Evolutionary conservation across 2,113 vertebrate species (phyloP).

Genomic region (Excalfactoria chinensis): DNA sequence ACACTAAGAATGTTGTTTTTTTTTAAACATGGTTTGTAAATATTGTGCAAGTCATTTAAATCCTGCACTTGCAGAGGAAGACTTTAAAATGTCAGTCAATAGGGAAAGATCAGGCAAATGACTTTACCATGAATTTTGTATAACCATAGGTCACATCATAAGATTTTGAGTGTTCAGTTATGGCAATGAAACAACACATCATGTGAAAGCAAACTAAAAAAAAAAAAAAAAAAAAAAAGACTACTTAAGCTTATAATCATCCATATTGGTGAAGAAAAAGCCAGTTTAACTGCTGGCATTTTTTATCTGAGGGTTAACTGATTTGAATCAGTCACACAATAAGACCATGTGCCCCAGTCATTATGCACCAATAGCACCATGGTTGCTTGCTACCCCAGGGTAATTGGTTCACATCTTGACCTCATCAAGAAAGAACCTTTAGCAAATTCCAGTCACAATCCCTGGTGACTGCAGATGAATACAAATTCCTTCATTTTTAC

Average conservation of each 20-base stretch:
- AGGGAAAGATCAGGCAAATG: neutral
- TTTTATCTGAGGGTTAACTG: neutral
- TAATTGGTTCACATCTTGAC: neutral
- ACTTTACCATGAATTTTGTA: neutral
- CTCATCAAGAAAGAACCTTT: neutral
- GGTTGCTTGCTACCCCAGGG: neutral
- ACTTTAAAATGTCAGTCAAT: neutral
- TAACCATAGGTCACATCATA: neutral
- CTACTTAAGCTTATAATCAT: neutral
- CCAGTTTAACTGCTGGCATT: neutral
- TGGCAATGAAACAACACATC: neutral
- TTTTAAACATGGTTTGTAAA: neutral
- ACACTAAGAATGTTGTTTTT: neutral
- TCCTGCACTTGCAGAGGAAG: neutral
- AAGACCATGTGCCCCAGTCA: fast-evolving
- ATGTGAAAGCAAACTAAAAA: neutral
- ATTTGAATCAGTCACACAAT: fast-evolving
- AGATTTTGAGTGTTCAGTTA: neutral
- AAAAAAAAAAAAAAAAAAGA: neutral
- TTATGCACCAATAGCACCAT: neutral
- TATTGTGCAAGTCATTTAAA: neutral
- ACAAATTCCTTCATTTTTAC: neutral
- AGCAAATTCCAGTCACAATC: neutral
- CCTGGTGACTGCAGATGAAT: neutral
- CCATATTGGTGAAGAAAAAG: neutral